Percentiles rank a stretch among this genome's conserved stretches.
These are phyloP conservation scores for Pseudois nayaur DNA, from an alignment of 2,113 vertebrate species.

Conservation along the genomic window DNA sequence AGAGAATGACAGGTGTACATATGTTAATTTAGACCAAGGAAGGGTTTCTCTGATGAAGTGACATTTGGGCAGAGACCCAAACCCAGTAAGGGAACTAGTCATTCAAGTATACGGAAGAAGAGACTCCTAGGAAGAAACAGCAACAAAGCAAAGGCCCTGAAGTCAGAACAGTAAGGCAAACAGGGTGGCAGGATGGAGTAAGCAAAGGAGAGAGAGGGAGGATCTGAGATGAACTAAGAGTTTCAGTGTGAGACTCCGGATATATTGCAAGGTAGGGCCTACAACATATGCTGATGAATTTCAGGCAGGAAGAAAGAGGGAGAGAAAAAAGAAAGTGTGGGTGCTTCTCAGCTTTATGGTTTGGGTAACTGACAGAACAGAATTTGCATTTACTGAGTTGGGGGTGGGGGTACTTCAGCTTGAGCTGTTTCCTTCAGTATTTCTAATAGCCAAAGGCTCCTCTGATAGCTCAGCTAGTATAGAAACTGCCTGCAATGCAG, in stretches of 20 bases:
- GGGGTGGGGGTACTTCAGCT: background rate
- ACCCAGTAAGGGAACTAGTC: background rate
- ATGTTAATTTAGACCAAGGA: background rate
- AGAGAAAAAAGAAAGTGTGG: background rate
- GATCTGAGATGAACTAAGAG: background rate
- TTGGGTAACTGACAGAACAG: background rate
- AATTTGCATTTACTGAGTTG: background rate
- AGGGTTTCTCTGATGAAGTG: background rate
- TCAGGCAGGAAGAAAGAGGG: background rate
- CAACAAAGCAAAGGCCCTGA: background rate
- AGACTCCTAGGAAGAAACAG: background rate
- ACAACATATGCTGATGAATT: background rate
- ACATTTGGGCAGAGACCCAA: background rate
- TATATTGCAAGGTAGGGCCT: background rate
- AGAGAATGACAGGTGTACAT: background rate
- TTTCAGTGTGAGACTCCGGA: background rate
- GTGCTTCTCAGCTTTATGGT: background rate
- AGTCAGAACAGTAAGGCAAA: background rate
- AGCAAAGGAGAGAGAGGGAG: background rate
- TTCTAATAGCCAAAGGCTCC: background rate
- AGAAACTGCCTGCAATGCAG: background rate
- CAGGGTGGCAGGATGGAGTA: background rate
- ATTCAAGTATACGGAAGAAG: background rate
- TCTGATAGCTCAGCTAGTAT: background rate
- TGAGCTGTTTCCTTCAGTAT: background rate